Base-by-base conservation (phyloP, 2,113 vertebrate genomes). In the Nicator chloris region DNA sequence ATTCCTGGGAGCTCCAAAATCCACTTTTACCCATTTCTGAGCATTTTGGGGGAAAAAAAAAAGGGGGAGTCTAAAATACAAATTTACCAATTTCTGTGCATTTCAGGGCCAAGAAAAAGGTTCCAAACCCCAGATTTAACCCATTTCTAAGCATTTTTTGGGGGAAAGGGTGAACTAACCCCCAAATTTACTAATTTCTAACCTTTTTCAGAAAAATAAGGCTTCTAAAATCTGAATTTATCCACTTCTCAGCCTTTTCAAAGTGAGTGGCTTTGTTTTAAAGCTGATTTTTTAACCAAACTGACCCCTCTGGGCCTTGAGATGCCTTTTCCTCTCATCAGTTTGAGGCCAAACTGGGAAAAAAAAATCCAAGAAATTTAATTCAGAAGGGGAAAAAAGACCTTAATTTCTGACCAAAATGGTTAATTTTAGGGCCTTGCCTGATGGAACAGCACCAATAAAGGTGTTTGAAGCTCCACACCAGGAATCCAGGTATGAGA, bases 81-180 rank as follows among this genome's bases (percentile, higher is more conserved):
- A 40, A 75, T 30, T 7, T 16, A 56, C 3, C 15, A 1, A 17
- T 35, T 49, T 35, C 6, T 9, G 35, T 22, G 28, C 6, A 30
- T 37, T 72, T 47, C 40, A 47, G n/a, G 10, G 22, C 10, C 42
- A 49, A 33, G 37, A 42, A 40, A 22, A 69, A 81, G 11, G 28
- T 39, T 33, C 14, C n/a, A n/a, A 40, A n/a, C 1, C 7, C 12
- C 35, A 9, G 6, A 30, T 50, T 50, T n/a, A n/a, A 70, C 9
- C 12, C 4, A 9, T 54, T 77, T 50, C 22, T 33, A 26, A 50
- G 15, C 22, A 2, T 33, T 65, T 31, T 13, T 2, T 0, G 4
- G 19, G 23, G 12, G 1, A 15, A n/a, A 9, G 3, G 4, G 3
- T 12, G 3, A 13, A 3, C 1, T 13, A 13, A 40, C 4, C 10